Base-by-base conservation (phyloP, 30 jellyfish, hydroid and myxozoan genomes). In the Phacellophora camtschatica region DNA sequence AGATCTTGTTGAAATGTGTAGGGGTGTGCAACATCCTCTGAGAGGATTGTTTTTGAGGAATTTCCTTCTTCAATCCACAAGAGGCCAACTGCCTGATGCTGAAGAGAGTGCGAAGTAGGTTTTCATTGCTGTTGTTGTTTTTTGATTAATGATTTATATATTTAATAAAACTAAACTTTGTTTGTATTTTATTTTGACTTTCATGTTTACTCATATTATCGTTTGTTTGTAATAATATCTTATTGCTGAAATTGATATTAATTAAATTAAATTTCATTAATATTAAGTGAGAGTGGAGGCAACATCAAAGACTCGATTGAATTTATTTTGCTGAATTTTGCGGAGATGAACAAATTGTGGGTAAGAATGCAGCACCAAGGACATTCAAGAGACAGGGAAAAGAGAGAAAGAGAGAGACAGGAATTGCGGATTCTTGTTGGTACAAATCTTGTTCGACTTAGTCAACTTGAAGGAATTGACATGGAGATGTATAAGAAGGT, bases 301-400 rank as follows among this genome's bases (percentile, higher is more conserved):
- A 80, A 88, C 16, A 89, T 92, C 30, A 85, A 94, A 77, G 99
- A 94, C 49, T 94, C 97, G 1, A 77, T 94, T 42, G 97, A 94
- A 32, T 94, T 94, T 55, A 88, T 94, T 39, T 78, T 94, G 77
- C 75, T 86, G 78, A 94, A 94, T 82, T 94, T 94, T 58, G 97
- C 99, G 33, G 99, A 94, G 85, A 94, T 94, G 99, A 94, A 94
- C 54, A 94, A 94, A 42, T 66, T 94, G 18, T 94, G 99, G 99
- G 99, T 94, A n/a, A 77, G 99, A 22, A 94, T 94, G 99, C 99
- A 94, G 56, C 97, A 94, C 57, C 97, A 86, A 45, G 99, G 97
- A 2, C 97, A 87, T 46, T 94, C 97, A 20, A 82, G 87, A 34
- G 88, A 77, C 74, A 81, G 96, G 56, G 97, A 94, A 51, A 87